These are phyloP conservation scores for Lipophrys pholis DNA, from an alignment of 2,113 vertebrate genomes.

Conservation along the genomic window DNA sequence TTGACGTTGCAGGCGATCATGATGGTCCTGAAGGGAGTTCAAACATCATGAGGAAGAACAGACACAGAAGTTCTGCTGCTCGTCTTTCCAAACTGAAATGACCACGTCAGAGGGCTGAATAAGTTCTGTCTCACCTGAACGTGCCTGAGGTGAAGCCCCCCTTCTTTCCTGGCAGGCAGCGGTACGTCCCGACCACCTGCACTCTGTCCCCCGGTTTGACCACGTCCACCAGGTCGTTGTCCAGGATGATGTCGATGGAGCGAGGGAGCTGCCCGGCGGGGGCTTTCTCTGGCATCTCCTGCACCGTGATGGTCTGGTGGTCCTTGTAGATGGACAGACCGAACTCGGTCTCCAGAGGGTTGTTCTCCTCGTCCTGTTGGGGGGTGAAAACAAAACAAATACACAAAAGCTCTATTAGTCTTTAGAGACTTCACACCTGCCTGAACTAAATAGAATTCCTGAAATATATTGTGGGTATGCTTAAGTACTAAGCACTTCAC, in stretches of 20 bases:
- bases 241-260: slow-evolving; percentile 94
- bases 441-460: no score
- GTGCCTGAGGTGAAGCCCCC: slow-evolving; percentile 95
- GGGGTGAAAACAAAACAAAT: not conserved
- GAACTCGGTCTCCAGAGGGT: slow-evolving; percentile 95
- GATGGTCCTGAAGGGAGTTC: slow-evolving; percentile 85
- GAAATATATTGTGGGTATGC: no score
- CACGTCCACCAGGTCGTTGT: slow-evolving; percentile 94
- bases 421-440: no score
- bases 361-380: slow-evolving; percentile 95
- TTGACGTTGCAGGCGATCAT: slow-evolving; percentile 94
- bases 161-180: slow-evolving; percentile 95
- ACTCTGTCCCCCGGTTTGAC: slow-evolving; percentile 94
- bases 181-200: slow-evolving; percentile 94
- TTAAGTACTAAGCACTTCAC: no score
- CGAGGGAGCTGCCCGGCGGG: slow-evolving; percentile 97
- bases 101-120: no score
- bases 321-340: slow-evolving; percentile 96
- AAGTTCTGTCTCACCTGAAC: slow-evolving; percentile 87
- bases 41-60: no score
- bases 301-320: slow-evolving; percentile 96
- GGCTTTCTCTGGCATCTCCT: slow-evolving; percentile 99
- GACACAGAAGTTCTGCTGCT: not conserved
- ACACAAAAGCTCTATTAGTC: no score
- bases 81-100: no score